A percentile compares a stretch with the other conserved stretches of the same genome.
Conservation (phyloP, 2,888 invertebrate genomes). For the Diaprepes abbreviatus region DNA sequence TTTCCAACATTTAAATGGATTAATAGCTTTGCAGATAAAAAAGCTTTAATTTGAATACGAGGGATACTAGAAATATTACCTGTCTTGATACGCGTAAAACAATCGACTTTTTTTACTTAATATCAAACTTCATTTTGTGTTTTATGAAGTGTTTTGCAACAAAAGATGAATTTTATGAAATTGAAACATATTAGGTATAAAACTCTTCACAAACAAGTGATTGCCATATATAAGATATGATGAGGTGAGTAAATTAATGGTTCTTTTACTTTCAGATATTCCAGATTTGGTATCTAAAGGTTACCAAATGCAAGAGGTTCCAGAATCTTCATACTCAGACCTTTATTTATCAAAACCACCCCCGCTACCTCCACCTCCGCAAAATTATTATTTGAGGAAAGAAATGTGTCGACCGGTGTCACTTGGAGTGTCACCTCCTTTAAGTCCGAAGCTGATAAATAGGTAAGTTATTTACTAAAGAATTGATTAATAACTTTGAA, state of each 20-base stretch:
- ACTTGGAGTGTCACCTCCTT: background rate
- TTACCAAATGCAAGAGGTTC: conserved; percentile 65
- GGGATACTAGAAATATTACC: too few species aligned
- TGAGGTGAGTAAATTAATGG: background rate
- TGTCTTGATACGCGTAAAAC: too few species aligned
- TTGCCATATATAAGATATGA: too few species aligned
- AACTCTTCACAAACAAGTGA: too few species aligned
- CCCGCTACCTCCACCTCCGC: conserved; percentile 77
- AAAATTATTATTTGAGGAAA: conserved; percentile 61
- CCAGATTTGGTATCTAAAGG: conserved; percentile 74
- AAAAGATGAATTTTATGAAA: too few species aligned
- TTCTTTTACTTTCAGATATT: conserved; percentile 68
- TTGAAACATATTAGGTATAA: too few species aligned
- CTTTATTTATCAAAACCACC: conserved; percentile 69
- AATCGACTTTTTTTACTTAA: too few species aligned
- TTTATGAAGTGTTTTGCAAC: too few species aligned
- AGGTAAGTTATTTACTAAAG: conserved; percentile 15
- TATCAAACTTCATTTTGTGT: too few species aligned
- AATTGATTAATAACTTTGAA: too few species aligned
- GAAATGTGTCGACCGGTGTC: background rate
- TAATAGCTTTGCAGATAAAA: background rate
- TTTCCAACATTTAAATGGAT: conserved; percentile 41
- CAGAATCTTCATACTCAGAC: conserved; percentile 57
- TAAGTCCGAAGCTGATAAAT: conserved; percentile 4
- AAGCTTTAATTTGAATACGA: too few species aligned